Evolutionary conservation across 2,113 vertebrate species (phyloP).

Genomic region (Rousettus leschenaultii): DNA sequence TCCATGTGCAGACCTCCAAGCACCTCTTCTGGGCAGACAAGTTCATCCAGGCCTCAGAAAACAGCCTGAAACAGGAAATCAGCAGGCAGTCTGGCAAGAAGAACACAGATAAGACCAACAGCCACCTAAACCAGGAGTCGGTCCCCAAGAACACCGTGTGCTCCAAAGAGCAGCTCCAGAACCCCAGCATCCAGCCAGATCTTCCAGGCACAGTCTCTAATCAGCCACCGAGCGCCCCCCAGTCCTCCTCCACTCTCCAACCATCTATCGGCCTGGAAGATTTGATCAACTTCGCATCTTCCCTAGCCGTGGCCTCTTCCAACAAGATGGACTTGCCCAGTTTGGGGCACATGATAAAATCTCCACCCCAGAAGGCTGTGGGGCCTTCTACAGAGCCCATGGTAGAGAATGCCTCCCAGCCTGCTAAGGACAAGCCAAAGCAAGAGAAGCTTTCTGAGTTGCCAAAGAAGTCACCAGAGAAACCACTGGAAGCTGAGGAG

Average conservation of each 20-base stretch:
- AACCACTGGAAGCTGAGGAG: neutral
- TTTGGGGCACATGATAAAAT: neutral
- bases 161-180: neutral
- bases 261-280: neutral
- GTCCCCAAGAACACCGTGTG: neutral
- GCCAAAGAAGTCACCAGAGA: neutral
- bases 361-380: accelerated
- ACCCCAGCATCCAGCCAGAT: accelerated
- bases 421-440: accelerated
- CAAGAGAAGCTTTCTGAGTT: neutral
- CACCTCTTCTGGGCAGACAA: slow-evolving; percentile 71
- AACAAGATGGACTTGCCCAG: neutral
- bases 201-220: neutral
- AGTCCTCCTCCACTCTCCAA: accelerated
- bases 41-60: slow-evolving; percentile 50
- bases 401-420: neutral
- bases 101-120: neutral
- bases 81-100: accelerated
- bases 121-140: accelerated
- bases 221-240: accelerated
- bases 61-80: neutral
- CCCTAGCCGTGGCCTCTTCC: slow-evolving; percentile 55
- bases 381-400: neutral
- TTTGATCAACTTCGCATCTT: slow-evolving; percentile 12
- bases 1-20: slow-evolving; percentile 53